These are phyloP conservation scores for Misgurnus anguillicaudatus DNA, from an alignment of 2,113 vertebrate genomes.

Conservation along the genomic window DNA sequence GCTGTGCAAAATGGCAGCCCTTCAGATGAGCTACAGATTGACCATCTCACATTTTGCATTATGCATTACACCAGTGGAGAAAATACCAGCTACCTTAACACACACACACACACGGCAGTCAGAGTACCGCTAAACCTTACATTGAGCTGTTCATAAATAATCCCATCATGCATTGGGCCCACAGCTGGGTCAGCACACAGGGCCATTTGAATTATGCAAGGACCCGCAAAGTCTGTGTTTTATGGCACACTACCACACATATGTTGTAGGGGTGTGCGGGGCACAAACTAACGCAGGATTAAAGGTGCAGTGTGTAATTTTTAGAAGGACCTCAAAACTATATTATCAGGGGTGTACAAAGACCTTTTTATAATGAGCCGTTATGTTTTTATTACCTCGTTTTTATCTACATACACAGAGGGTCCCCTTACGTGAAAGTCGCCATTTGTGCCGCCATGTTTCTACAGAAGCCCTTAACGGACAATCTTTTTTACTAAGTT, in stretches of 20 bases:
- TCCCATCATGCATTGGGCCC: conserved; percentile 32
- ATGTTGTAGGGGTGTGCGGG: too few relatives aligned
- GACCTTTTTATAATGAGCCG: too few relatives aligned
- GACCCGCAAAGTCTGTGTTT: conserved; percentile 2
- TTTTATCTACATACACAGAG: too few relatives aligned
- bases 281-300: too few relatives aligned
- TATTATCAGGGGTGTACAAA: too few relatives aligned
- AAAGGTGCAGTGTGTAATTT: too few relatives aligned
- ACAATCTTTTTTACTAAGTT: too few relatives aligned
- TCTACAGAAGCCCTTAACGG: too few relatives aligned
- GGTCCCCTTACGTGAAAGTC: too few relatives aligned
- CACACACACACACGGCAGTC: not conserved
- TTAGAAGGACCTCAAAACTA: too few relatives aligned
- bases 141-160: conserved; percentile 42
- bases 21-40: conserved; percentile 34
- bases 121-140: not conserved
- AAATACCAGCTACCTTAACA: not conserved
- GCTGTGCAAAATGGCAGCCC: not conserved
- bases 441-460: too few relatives aligned
- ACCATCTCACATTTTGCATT: conserved; percentile 39
- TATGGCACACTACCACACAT: not conserved
- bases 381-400: too few relatives aligned
- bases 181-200: conserved; percentile 30
- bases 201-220: conserved; percentile 42
- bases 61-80: conserved; percentile 30